phyloP scores from a whole-genome alignment of 2,888 invertebrate species.

The Cryptus viduatorius region DNA sequence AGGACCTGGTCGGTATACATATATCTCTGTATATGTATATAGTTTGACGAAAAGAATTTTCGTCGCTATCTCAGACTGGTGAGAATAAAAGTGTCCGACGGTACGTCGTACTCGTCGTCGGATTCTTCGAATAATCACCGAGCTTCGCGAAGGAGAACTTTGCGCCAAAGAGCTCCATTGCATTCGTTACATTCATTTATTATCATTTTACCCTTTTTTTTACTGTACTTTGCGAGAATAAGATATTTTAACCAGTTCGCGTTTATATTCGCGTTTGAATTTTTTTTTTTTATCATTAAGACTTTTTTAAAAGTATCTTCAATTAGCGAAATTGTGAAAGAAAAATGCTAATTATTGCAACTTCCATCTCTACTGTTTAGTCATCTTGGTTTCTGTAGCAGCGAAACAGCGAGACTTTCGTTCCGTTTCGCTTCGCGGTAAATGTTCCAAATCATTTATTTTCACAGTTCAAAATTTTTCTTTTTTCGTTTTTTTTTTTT shows the following conservation, averaged over 20 bases:
- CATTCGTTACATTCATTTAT: constrained; percentile 15
- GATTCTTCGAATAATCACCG: constrained; percentile 31
- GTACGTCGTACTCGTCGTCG: constrained; percentile 11
- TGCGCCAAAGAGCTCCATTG: constrained; percentile 26
- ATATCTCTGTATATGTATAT: background rate
- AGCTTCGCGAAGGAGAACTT: constrained; percentile 21
- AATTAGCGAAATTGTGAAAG: background rate
- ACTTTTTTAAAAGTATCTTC: background rate
- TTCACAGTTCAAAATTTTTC: too few relatives aligned
- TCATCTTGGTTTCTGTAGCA: background rate
- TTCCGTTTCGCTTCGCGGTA: too few relatives aligned
- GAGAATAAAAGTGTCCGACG: constrained; percentile 11
- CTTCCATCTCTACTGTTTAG: background rate
- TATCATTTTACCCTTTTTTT: constrained; percentile 11
- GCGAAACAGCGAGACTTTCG: too few relatives aligned
- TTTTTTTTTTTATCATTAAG: background rate
- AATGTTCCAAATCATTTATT: too few relatives aligned
- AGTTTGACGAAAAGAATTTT: constrained; percentile 37
- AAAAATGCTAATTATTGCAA: background rate
- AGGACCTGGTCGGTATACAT: constrained; percentile 25
- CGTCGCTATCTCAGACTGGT: constrained; percentile 1
- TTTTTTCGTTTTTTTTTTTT: too few relatives aligned
- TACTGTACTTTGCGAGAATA: background rate
- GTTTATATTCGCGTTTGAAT: constrained; percentile 29
- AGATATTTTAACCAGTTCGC: background rate